A percentile compares a stretch with the other conserved stretches of the same genome.
Evolutionary conservation across 2,797 vertebrate species (phyloP).

Genomic region (Enoplosus armatus): DNA sequence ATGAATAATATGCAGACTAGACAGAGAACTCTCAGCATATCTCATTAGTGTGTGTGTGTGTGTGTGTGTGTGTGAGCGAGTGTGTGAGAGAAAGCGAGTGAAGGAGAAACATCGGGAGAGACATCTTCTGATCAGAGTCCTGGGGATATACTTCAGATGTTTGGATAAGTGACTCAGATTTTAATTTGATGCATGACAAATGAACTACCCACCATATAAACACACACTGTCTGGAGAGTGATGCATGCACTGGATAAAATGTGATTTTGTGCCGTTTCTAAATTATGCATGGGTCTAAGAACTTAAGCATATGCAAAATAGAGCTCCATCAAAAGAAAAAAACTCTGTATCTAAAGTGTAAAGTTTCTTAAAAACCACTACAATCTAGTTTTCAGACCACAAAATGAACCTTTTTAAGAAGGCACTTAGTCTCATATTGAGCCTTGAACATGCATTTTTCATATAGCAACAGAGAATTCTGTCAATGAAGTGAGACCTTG

Average conservation of each 20-base stretch:
- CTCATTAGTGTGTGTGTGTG: conserved; percentile 12
- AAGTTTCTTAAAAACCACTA: background rate
- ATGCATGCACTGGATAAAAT: background rate
- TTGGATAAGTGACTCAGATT: background rate
- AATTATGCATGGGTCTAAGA: background rate
- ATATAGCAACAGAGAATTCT: background rate
- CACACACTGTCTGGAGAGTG: background rate
- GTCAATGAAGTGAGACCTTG: background rate
- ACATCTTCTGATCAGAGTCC: conserved; percentile 6
- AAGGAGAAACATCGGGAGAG: background rate
- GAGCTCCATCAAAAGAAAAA: background rate
- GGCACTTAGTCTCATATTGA: background rate
- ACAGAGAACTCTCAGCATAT: conserved; percentile 20
- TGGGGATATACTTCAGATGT: background rate
- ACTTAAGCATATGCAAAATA: background rate
- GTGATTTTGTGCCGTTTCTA: background rate
- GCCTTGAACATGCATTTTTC: background rate
- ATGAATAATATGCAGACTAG: conserved; percentile 40
- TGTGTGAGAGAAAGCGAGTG: background rate
- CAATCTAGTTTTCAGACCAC: background rate
- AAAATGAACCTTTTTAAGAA: background rate
- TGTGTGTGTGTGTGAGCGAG: conserved; percentile 2
- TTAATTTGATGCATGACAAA: background rate
- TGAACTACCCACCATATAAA: background rate
- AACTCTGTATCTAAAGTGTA: background rate